Evolutionary conservation across 2,113 vertebrate genomes (phyloP), one percentile per base, ranked within the genome.

Genomic region (Megaleporinus macrocephalus): DNA sequence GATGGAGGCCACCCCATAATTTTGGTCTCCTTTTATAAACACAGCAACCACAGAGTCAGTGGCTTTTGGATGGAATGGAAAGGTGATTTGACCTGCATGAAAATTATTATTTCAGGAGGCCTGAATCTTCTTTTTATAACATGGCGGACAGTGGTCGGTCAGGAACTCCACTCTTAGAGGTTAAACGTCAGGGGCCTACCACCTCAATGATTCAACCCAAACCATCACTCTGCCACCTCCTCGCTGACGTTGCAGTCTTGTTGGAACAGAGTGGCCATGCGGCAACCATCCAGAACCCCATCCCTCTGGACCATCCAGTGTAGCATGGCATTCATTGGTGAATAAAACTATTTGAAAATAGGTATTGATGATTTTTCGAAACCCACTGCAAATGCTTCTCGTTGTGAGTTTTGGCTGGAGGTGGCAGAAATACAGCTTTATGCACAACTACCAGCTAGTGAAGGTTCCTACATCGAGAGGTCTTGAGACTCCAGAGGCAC

Each of bases 401-500:
- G 4, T 47, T 47, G 13, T 47, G 44, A 47, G 44, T 11, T 47
- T 47, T 47, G 44, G 44, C 12, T 47, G 76, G 30, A 51, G 77
- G 66, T 73, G 77, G 72, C 47, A 16, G 5, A 59, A 66, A 71
- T 62, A 47, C 11, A 78, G 82, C 51, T 75, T 76, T 71, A 77
- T 29, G 70, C 76, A 79, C 53, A 79, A 72, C 41, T 72, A 78
- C 65, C 57, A 81, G 70, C 76, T 47, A 62, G 15, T 76, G 78
- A 36, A 80, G 63, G 53, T 73, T 49, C 51, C 51, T 77, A 18
- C n/a, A 62, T 27, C 41, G 15, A 47, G 30, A 59, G 18, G 30
- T 71, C 41, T 44, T 10, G 41, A 44, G 41, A 44, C 4, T 71
- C 44, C 11, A 29, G 61, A 68, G 26, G 55, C 26, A 41, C 62